Evolutionary conservation across 2,797 vertebrate species (phyloP).

Genomic region (Diglossa cyanea): DNA sequence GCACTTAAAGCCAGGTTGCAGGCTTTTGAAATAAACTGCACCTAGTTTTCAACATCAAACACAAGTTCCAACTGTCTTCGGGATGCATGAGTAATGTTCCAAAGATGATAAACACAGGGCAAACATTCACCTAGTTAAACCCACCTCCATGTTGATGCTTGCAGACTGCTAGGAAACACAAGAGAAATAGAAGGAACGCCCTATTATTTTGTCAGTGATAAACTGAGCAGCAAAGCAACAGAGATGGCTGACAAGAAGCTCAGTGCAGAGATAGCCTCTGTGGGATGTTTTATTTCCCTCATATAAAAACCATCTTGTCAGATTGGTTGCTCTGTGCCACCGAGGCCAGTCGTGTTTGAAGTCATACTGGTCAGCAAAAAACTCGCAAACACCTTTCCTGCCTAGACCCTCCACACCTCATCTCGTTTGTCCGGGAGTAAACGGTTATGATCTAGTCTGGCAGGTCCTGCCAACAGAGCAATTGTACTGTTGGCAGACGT

Average conservation of each 20-base stretch:
- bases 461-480: neutral
- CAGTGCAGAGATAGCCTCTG: neutral
- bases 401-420: neutral
- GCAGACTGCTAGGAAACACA: neutral
- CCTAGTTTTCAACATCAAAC: neutral
- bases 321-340: neutral
- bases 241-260: neutral
- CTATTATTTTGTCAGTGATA: neutral
- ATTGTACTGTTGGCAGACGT: fast-evolving
- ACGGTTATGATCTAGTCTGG: neutral
- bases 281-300: neutral
- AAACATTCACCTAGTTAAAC: neutral
- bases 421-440: neutral
- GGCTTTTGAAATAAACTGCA: neutral
- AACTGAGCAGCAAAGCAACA: neutral
- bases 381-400: neutral
- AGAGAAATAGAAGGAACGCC: neutral
- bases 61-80: neutral
- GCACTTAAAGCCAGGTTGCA: neutral
- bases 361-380: neutral
- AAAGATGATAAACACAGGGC: neutral
- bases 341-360: fast-evolving
- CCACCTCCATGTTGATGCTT: neutral
- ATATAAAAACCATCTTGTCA: neutral
- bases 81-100: neutral